These are phyloP conservation scores for Halichondria panicea DNA, from an alignment of 37 sponge, comb jelly and placozoan genomes.

Conservation along the genomic window DNA sequence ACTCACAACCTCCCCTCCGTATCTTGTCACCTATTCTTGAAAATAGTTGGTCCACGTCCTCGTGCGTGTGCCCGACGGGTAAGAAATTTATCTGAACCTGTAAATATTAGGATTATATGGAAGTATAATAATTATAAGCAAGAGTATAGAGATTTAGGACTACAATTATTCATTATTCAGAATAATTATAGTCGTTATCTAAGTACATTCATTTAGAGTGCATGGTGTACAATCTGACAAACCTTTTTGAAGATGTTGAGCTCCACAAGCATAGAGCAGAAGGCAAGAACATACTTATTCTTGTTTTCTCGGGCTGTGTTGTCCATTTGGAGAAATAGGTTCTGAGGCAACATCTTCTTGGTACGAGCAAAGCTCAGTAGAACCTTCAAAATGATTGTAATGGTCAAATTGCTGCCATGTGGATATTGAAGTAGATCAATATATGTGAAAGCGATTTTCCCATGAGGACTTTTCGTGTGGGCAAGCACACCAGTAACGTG, in stretches of 20 bases:
- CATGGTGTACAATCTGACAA: not conserved
- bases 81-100: slow-evolving; percentile 38
- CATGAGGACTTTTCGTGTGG: slow-evolving; percentile 15
- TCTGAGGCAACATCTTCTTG: slow-evolving; percentile 3
- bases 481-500: slow-evolving; percentile 47
- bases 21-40: slow-evolving; percentile 25
- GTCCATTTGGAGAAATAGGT: slow-evolving; percentile 33
- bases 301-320: slow-evolving; percentile 35
- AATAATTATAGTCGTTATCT: not conserved
- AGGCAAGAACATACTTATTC: slow-evolving; percentile 26
- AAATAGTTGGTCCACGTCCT: slow-evolving; percentile 48
- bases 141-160: too few relatives aligned
- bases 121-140: too few relatives aligned
- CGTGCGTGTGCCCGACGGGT: slow-evolving; percentile 51
- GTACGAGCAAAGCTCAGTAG: not conserved
- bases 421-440: slow-evolving; percentile 29
- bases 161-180: too few relatives aligned
- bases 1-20: slow-evolving; percentile 18
- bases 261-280: slow-evolving; percentile 43
- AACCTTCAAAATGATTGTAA: not conserved
- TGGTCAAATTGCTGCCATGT: slow-evolving; percentile 35
- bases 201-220: not conserved
- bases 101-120: not conserved
- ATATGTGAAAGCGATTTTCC: slow-evolving; percentile 19
- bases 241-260: slow-evolving; percentile 28